phyloP scores from a whole-genome alignment of 2,888 invertebrate species.

The Sinohyriopsis cumingii region DNA sequence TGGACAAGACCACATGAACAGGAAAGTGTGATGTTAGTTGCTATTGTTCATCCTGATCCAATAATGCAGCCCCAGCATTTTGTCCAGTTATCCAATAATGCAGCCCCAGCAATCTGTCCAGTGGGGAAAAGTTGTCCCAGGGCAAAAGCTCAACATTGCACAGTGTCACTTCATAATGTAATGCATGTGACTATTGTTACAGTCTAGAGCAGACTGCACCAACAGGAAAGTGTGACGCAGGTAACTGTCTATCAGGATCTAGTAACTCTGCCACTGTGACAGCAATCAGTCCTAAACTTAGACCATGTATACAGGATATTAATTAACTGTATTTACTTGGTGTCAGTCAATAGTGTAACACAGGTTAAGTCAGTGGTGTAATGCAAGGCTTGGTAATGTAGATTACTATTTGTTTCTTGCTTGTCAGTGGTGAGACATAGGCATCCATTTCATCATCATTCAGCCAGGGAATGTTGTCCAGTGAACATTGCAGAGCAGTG shows the following conservation, averaged over 20 bases:
- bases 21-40: background rate
- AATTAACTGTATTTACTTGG: background rate
- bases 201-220: conserved; percentile 53
- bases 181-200: conserved; percentile 62
- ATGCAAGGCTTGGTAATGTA: too few species aligned
- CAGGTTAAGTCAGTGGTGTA: too few species aligned
- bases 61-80: conserved; percentile 36
- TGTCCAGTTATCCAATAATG: conserved; percentile 53
- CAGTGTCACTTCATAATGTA: too few species aligned
- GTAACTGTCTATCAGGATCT: conserved; percentile 64
- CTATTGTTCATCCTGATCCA: conserved; percentile 43
- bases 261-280: conserved; percentile 37
- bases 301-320: conserved; percentile 63
- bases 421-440: too few species aligned
- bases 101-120: conserved; percentile 52
- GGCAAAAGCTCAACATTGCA: conserved; percentile 27
- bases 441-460: too few species aligned
- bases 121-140: conserved; percentile 57
- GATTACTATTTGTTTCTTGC: too few species aligned
- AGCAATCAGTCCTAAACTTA: conserved; percentile 61
- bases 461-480: too few species aligned
- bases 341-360: too few species aligned
- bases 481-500: too few species aligned
- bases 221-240: conserved; percentile 57
- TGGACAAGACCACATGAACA: background rate